A percentile compares a stretch with the other conserved stretches of the same genome.
These are phyloP conservation scores for Rhynchopsitta pachyrhyncha DNA, from an alignment of 2,113 vertebrate genomes.

Conservation along the genomic window DNA sequence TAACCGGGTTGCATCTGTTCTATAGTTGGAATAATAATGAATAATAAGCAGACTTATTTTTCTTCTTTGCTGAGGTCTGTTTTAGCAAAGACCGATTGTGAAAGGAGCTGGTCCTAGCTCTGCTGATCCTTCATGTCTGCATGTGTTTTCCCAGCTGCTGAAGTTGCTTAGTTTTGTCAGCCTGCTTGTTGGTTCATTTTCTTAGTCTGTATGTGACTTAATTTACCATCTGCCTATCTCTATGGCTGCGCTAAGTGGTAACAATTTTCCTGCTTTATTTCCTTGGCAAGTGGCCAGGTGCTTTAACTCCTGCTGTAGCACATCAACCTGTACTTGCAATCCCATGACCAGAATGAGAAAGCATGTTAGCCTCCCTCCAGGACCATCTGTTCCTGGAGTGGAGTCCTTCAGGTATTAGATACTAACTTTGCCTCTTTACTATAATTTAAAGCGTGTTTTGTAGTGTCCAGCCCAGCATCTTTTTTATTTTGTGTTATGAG, in stretches of 20 bases:
- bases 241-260: not conserved
- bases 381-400: constrained; percentile 51
- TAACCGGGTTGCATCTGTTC: constrained; percentile 56
- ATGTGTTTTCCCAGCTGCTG: not conserved
- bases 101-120: not conserved
- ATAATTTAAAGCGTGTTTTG: not conserved
- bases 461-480: not conserved
- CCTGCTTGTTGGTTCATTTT: constrained; percentile 31
- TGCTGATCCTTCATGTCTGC: not conserved
- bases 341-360: constrained; percentile 8
- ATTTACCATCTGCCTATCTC: constrained; percentile 64
- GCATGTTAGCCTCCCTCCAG: constrained; percentile 51
- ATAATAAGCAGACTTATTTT: not conserved
- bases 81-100: not conserved
- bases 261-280: constrained; percentile 58
- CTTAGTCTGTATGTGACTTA: constrained; percentile 55
- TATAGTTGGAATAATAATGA: not conserved
- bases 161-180: constrained; percentile 45
- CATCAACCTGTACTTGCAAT: constrained; percentile 27
- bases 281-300: constrained; percentile 42
- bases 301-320: constrained; percentile 48
- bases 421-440: constrained; percentile 1
- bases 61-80: not conserved
- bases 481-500: not conserved
- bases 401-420: constrained; percentile 22